Conservation (phyloP, 2,888 invertebrate species). For the Metalampra italica region DNA sequence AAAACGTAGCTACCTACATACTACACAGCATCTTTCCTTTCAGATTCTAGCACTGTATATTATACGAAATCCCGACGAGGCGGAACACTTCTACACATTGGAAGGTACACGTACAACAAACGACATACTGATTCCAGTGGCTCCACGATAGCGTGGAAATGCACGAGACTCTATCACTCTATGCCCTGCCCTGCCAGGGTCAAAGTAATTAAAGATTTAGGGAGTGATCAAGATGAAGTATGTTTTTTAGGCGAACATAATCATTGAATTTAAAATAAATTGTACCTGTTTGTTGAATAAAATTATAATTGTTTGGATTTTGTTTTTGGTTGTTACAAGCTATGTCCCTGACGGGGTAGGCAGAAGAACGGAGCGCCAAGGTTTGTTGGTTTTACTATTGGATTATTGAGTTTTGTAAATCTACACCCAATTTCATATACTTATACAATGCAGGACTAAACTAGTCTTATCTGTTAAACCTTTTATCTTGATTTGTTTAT, state of each 20-base stretch:
- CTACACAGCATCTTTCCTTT: too few species aligned
- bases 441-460: too few species aligned
- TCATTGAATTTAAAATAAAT: conserved; percentile 8
- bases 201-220: conserved; percentile 10
- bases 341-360: too few species aligned
- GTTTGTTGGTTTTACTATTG: too few species aligned
- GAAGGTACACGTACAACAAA: conserved; percentile 32
- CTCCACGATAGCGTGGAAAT: conserved; percentile 1
- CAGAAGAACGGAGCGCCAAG: too few species aligned
- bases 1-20: too few species aligned
- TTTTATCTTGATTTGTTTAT: too few species aligned
- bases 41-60: conserved; percentile 9
- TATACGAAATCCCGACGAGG: conserved; percentile 36
- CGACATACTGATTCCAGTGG: conserved; percentile 10
- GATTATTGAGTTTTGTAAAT: too few species aligned
- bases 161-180: conserved; percentile 29
- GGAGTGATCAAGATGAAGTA: not conserved
- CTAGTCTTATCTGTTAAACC: too few species aligned
- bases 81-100: conserved; percentile 31
- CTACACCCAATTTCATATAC: too few species aligned
- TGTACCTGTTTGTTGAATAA: too few species aligned
- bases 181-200: conserved; percentile 29
- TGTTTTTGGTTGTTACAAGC: too few species aligned
- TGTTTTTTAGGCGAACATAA: conserved; percentile 14
- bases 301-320: not conserved